Evolutionary conservation across 2,113 vertebrate genomes (phyloP).

Genomic region (Tympanuchus pallidicinctus): DNA sequence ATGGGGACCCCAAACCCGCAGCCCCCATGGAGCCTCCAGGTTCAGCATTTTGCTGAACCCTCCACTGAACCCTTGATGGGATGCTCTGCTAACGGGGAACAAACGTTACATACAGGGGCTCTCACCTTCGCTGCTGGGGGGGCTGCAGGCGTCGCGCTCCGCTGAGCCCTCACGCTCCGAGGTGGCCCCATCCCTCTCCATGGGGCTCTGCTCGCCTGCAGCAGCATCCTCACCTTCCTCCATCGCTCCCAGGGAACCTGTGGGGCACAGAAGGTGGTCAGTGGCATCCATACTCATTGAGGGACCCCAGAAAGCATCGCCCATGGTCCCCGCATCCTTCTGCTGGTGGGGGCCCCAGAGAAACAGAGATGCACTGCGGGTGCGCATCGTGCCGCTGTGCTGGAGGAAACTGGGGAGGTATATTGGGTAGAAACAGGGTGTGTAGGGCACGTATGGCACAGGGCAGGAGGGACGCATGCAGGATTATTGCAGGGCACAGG

Average conservation of each 20-base stretch:
- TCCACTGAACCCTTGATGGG: fast-evolving
- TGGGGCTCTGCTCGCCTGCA: slow-evolving; percentile 74
- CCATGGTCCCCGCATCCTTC: not conserved
- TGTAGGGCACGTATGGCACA: not conserved
- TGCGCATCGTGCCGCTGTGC: not conserved
- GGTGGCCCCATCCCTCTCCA: slow-evolving; percentile 78
- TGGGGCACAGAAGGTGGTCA: fast-evolving
- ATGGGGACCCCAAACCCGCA: too few species aligned
- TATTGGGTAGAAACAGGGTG: not conserved
- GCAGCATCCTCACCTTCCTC: slow-evolving; percentile 82
- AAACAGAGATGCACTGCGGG: fast-evolving
- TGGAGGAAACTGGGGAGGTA: not conserved
- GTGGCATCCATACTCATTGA: too few species aligned
- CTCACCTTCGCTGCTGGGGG: slow-evolving; percentile 84
- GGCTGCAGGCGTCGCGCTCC: slow-evolving; percentile 78
- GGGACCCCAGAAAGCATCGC: not conserved
- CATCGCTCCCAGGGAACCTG: slow-evolving; percentile 91
- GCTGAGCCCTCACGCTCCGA: slow-evolving; percentile 81
- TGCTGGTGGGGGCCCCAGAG: fast-evolving
- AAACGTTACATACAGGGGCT: not conserved
- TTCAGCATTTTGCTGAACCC: fast-evolving
- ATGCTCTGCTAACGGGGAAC: not conserved
- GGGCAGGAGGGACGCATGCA: too few species aligned
- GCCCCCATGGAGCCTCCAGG: not conserved
- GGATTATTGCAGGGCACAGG: too few species aligned